Evolutionary conservation across 2,113 vertebrate genomes (phyloP), one percentile per base, ranked within the genome.

Genomic region (Aepyceros melampus): DNA sequence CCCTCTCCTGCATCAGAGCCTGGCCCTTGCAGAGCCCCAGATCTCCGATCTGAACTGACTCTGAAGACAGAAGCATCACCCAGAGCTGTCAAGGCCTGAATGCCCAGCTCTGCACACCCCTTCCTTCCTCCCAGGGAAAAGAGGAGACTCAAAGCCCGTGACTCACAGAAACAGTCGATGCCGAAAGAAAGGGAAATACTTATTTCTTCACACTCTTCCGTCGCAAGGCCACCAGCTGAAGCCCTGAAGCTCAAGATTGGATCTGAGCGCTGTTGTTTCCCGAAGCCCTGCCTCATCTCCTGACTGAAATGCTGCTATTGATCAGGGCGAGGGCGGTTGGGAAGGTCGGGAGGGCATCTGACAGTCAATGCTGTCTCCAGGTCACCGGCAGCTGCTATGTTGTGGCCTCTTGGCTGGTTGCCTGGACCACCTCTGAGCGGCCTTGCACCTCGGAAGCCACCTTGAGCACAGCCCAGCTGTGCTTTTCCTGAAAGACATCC

Each of bases 71-170:
- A 25, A 85, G 31, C 10, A 3, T 43, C 36, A 13, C 33, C 10
- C 16, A 13, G 43, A 82, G 36, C 3, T 23, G 45, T 25, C 3
- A 1, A 84, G 82, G 31, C 47, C n/a, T 13, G 8, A 16, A 23
- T 11, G 1, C 1, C 19, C 31, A 43, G 10, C 10, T 47, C n/a
- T 1, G 36, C 27, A 5, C 31, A 29, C 4, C 25, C 53, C 36
- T 25, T 12, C 58, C 29, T 83, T 94, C 45, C 47, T 93, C 49
- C 25, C 27, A 29, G 29, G 25, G 49, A 25, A 91, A 71, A 58
- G 19, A 36, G 6, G 19, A 1, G 7, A 47, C 4, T 40, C 58
- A 10, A 13, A 95, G 81, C 21, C 78, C 3, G 3, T 19, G 62
- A 27, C 15, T 76, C 79, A 43, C 71, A 87, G n/a, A 43, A 86